Evolutionary conservation across 2,113 vertebrate genomes (phyloP), one percentile per base, ranked within the genome.

Genomic region (Clupea harengus): DNA sequence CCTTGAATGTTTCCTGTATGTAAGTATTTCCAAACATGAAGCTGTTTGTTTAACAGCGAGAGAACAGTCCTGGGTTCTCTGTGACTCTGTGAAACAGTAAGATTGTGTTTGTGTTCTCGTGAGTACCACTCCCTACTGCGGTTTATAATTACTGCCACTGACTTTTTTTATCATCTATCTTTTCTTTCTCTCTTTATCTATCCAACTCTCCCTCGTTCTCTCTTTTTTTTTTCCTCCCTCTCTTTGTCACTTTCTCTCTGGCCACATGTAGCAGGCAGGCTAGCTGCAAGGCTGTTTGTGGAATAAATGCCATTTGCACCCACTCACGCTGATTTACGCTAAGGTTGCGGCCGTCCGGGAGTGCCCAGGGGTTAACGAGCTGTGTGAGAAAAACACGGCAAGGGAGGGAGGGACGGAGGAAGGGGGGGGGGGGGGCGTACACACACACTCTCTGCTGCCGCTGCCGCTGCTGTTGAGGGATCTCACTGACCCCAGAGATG

Each of bases 351-450:
- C 64, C 84, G 20, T 50, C 20, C 15, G 89, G 92, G 90, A 93
- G 92, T 90, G 93, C 89, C 91, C 89, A 91, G 90, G 90, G 93
- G 92, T 95, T 94, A 93, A 93, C 89, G 89, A 92, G 92, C 88
- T 82, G 90, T 93, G 92, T 45, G 45, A 80, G 81, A 75, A 75
- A 75, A 75, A 75, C 67, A 75, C 67, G 13, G 67, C 2, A 15
- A 75, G 28, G 32, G 52, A 32, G 49, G 25, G 28, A 32, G 32
- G 67, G 22, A 22, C 2, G 45, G 45, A n/a, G 13, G 17, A 20
- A 20, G 17, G 45, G 47, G 81, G 13, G 46, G 47, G n/a, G 3
- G 32, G 25, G n/a, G 28, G 49, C 32, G n/a, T 39, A 6, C 17
- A 9, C 46, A 32, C 25, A 39, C 3, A 57, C 54, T 22, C 67